A percentile compares a stretch with the other conserved stretches of the same genome.
Evolutionary conservation across 1,140 invertebrate genomes (phyloP).

Genomic region (Cyclargus thomasi): DNA sequence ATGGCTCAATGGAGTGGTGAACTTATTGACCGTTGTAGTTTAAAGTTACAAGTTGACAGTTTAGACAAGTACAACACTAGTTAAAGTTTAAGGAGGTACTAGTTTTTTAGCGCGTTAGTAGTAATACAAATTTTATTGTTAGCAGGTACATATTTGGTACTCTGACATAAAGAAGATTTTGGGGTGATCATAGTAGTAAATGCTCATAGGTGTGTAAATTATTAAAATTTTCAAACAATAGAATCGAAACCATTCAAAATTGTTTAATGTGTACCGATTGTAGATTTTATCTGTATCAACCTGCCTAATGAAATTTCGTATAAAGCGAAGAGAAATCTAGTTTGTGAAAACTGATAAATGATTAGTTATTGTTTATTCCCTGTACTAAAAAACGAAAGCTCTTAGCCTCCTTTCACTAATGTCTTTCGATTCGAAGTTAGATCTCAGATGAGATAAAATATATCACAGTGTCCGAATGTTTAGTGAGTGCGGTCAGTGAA

Average conservation of each 20-base stretch:
- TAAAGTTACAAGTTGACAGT: not conserved
- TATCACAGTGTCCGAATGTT: slow-evolving; percentile 62
- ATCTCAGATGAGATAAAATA: slow-evolving; percentile 70
- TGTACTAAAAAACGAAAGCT: slow-evolving; percentile 69
- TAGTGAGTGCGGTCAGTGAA: slow-evolving; percentile 54
- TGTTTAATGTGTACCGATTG: slow-evolving; percentile 19
- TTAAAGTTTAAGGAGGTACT: not conserved
- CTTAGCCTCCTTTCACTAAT: slow-evolving; percentile 71
- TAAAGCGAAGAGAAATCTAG: slow-evolving; percentile 51
- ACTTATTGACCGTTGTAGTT: slow-evolving; percentile 1
- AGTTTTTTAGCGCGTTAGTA: no score
- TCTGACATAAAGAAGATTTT: no score
- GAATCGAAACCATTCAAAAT: slow-evolving; percentile 20
- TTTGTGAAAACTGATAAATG: slow-evolving; percentile 55
- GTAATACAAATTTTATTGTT: no score
- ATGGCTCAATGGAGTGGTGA: not conserved
- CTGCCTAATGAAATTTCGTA: slow-evolving; percentile 44
- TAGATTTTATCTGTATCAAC: slow-evolving; percentile 26
- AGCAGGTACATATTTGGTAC: no score
- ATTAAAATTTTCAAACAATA: not conserved
- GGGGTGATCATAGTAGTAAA: not conserved
- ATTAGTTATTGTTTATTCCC: slow-evolving; percentile 71
- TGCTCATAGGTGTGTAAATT: not conserved
- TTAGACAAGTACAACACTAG: not conserved
- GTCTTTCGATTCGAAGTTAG: slow-evolving; percentile 64